Evolutionary conservation across 1,140 invertebrate species (phyloP).

Genomic region (Drosophila arizonae): DNA sequence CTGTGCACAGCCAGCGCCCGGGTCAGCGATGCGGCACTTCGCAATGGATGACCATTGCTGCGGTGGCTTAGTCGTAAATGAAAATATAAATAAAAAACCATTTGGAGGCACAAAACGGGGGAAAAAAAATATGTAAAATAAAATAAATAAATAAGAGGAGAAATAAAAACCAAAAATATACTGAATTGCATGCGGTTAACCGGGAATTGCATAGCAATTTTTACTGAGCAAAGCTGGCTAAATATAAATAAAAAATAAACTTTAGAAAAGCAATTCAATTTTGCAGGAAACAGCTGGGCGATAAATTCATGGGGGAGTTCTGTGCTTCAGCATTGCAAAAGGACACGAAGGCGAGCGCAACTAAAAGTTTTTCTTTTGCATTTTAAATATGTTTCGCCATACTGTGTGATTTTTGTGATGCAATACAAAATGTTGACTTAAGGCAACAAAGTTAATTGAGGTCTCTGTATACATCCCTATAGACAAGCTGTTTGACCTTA

Average conservation of each 20-base stretch:
- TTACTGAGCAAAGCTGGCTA: neutral
- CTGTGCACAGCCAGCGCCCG: constrained; percentile 1
- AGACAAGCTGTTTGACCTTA: no score
- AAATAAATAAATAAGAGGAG: constrained; percentile 3
- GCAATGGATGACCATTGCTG: constrained; percentile 32
- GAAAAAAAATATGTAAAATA: neutral
- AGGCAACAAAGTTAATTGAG: no score
- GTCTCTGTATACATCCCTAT: no score
- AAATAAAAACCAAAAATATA: constrained; percentile 22
- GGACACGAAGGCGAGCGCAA: neutral
- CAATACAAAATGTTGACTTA: neutral
- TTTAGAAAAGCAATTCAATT: constrained; percentile 3
- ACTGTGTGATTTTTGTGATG: neutral
- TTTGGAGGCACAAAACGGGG: neutral
- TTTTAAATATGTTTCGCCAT: neutral
- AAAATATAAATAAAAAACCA: constrained; percentile 21
- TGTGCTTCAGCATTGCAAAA: no score
- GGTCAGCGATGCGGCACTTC: constrained; percentile 2
- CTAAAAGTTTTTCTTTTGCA: neutral
- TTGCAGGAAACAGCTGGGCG: neutral
- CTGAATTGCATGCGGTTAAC: constrained; percentile 53
- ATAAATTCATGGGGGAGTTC: no score
- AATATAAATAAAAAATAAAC: neutral
- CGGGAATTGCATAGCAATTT: neutral
- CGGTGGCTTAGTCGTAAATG: constrained; percentile 44